Conservation (phyloP, 2,113 vertebrate species). For the Neotoma lepida region DNA sequence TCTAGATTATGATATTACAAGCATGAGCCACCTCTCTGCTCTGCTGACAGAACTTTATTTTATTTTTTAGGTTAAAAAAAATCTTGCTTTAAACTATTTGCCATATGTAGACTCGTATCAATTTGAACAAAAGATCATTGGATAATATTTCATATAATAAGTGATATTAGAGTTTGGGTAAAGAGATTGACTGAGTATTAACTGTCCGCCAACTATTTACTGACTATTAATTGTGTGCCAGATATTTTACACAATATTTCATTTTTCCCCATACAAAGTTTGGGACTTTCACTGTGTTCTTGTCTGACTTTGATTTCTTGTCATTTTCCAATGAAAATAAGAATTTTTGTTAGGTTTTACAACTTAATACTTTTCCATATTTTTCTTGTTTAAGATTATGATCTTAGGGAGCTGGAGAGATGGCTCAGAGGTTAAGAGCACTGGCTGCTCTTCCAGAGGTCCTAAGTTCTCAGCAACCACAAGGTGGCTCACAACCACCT, state of each 20-base stretch:
- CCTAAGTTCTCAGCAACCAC: too few species aligned
- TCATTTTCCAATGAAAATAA: background rate
- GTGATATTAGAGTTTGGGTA: slow-evolving; percentile 36
- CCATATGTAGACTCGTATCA: background rate
- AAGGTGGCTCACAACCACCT: too few species aligned
- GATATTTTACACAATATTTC: slow-evolving; percentile 22
- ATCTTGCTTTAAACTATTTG: slow-evolving; percentile 50
- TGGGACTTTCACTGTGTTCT: background rate
- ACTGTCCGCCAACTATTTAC: background rate
- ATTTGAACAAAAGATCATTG: slow-evolving; percentile 40
- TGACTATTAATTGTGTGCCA: background rate
- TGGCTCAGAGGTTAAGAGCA: too few species aligned
- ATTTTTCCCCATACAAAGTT: background rate
- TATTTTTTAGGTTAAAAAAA: background rate
- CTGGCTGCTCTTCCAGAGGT: too few species aligned
- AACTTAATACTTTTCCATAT: background rate
- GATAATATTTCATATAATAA: slow-evolving; percentile 41
- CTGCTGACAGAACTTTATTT: background rate
- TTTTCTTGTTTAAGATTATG: background rate
- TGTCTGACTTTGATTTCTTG: slow-evolving; percentile 3
- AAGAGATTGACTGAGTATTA: slow-evolving; percentile 26
- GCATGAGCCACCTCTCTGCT: background rate
- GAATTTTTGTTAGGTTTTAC: background rate
- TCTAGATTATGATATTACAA: background rate
- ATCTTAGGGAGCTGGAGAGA: background rate